phyloP scores from a whole-genome alignment of 2,888 invertebrate genomes.

The Ephialtes manifestator region DNA sequence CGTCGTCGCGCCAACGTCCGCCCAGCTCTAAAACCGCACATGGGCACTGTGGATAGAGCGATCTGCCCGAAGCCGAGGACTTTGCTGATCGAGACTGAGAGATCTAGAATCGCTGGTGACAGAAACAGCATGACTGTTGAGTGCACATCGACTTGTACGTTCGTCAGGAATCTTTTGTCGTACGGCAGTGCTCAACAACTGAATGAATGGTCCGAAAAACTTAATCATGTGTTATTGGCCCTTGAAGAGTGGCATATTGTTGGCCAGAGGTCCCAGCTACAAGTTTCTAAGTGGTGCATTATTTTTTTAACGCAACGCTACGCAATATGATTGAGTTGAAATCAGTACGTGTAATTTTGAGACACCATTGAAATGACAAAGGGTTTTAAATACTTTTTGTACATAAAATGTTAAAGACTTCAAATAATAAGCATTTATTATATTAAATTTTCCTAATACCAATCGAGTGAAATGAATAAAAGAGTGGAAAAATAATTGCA shows the following conservation, averaged over 20 bases:
- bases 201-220: slow-evolving; percentile 83
- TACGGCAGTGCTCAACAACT: slow-evolving; percentile 85
- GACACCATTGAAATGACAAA: too few species aligned
- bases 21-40: too few species aligned
- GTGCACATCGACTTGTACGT: slow-evolving; percentile 18
- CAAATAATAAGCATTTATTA: too few species aligned
- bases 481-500: too few species aligned
- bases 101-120: slow-evolving; percentile 60
- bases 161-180: slow-evolving; percentile 81
- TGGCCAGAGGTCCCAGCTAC: neutral
- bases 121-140: slow-evolving; percentile 68
- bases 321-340: neutral
- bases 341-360: too few species aligned
- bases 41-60: slow-evolving; percentile 83
- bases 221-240: slow-evolving; percentile 84
- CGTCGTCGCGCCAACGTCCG: too few species aligned
- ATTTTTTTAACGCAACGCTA: neutral
- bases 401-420: too few species aligned
- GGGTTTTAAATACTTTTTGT: too few species aligned
- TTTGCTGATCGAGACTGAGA: slow-evolving; percentile 82
- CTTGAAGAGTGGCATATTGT: slow-evolving; percentile 83
- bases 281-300: neutral
- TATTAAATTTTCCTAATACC: too few species aligned
- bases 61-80: slow-evolving; percentile 86
- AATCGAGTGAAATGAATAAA: too few species aligned